Base-by-base conservation (phyloP, 64 coral and sea anemone genomes). In the Cladopsammia gracilis region DNA sequence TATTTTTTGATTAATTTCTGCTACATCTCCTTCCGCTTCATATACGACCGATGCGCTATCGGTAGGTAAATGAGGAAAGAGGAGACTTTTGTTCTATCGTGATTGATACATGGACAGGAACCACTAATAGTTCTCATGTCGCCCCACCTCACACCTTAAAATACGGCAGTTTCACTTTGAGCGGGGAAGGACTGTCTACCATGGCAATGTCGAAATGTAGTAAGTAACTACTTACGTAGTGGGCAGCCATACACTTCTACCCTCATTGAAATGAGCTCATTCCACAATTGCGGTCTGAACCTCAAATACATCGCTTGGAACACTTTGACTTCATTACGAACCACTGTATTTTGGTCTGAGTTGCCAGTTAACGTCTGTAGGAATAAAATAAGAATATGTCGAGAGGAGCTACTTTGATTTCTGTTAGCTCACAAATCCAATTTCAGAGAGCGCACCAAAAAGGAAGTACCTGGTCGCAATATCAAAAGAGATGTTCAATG, bases 181-280 rank as follows among this genome's bases (percentile, higher is more conserved):
- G 34, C 34, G 34, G 34, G 2, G 34, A 34, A 34, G 34, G 34
- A 34, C 34, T 34, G 34, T 34, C 34, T 34, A 34, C 34, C 34
- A 34, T 34, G 34, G 34, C 34, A 34, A 34, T 34, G 34, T 34
- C 3, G 58, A 14, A 52, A 5, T 52, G 15, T 15, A 4, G n/a
- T 23, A 51, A 78, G 13, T 3, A 20, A 25, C n/a, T 64, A 93
- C 93, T 90, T 90, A 95, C 93, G 49, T 11, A 77, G 48, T 16
- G 93, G 81, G 25, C 93, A 95, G 20, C 93, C 93, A 78, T 95
- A 86, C 19, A 87, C 88, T 16, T 95, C 93, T 4, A 87, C 93
- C 44, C 93, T 90, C 93, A 95, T 90, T 10, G 79, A 78, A 75
- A 75, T 75, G 48, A 7, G 6, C 4, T 12, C 44, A 49, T 50